Evolutionary conservation across 1,140 invertebrate genomes (phyloP).

Genomic region (Metopolophium dirhodum): DNA sequence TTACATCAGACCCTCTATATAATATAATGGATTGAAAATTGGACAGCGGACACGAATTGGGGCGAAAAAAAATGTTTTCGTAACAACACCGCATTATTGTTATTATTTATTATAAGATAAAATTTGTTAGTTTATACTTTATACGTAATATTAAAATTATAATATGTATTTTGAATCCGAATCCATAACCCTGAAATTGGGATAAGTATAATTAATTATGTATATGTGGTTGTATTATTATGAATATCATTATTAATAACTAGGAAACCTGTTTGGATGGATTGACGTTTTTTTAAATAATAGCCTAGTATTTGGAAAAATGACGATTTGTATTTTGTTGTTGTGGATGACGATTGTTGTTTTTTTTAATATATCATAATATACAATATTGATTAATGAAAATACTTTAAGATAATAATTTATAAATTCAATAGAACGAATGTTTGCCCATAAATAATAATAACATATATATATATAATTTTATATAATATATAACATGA

Average conservation of each 20-base stretch:
- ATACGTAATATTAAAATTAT: not conserved
- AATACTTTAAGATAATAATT: not conserved
- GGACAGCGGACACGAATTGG: not conserved
- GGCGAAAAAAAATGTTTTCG: not conserved
- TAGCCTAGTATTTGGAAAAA: not conserved
- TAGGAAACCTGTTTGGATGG: not conserved
- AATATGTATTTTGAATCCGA: not conserved
- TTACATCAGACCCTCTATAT: not conserved
- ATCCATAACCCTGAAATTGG: not conserved
- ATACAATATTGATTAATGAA: not conserved
- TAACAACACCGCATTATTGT: not conserved
- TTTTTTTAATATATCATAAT: not conserved
- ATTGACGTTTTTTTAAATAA: not conserved
- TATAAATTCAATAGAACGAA: not conserved
- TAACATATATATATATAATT: not conserved
- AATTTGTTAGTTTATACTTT: not conserved
- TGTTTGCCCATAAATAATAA: not conserved
- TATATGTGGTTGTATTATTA: too few relatives aligned
- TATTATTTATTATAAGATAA: not conserved
- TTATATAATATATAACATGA: not conserved
- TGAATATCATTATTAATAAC: not conserved
- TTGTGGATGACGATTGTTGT: not conserved
- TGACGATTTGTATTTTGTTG: not conserved
- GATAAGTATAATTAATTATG: not conserved
- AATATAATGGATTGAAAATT: slow-evolving; percentile 10